Conservation (phyloP, 2,888 invertebrate species). For the Diaphora mendica region DNA sequence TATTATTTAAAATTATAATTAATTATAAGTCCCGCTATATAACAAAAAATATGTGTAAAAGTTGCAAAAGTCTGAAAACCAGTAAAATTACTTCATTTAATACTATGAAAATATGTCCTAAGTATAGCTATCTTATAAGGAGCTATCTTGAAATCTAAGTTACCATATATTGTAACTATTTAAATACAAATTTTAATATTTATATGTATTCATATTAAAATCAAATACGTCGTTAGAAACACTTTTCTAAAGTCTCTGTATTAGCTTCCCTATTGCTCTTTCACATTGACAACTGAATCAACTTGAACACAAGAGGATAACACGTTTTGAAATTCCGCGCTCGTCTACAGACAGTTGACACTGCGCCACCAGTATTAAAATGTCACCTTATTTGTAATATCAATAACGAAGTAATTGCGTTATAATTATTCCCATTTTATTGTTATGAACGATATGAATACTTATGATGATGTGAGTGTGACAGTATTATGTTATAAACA, state of each 20-base stretch:
- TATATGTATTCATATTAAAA: no score
- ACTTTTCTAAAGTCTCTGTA: not conserved
- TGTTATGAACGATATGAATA: constrained; percentile 27
- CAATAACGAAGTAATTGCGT: constrained; percentile 60
- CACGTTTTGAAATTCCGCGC: not conserved
- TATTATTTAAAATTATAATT: no score
- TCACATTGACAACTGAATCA: constrained; percentile 40
- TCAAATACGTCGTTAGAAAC: no score
- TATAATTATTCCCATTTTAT: constrained; percentile 57
- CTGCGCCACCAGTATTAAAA: constrained; percentile 63
- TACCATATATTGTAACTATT: no score
- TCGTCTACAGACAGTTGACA: constrained; percentile 12
- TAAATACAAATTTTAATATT: no score
- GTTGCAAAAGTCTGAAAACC: no score
- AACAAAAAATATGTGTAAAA: no score
- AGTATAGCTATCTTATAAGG: no score
- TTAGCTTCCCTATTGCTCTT: not conserved
- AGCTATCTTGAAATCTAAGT: no score
- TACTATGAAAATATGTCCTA: no score
- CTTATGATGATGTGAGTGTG: constrained; percentile 30
- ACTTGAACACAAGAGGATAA: constrained; percentile 52
- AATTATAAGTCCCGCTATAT: no score
- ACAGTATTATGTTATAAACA: constrained; percentile 20
- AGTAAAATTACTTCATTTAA: no score
- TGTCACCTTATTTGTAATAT: constrained; percentile 58